Evolutionary conservation across 2,888 invertebrate species (phyloP), one percentile per base, ranked within the genome.

Genomic region (Copidosoma aretas): DNA sequence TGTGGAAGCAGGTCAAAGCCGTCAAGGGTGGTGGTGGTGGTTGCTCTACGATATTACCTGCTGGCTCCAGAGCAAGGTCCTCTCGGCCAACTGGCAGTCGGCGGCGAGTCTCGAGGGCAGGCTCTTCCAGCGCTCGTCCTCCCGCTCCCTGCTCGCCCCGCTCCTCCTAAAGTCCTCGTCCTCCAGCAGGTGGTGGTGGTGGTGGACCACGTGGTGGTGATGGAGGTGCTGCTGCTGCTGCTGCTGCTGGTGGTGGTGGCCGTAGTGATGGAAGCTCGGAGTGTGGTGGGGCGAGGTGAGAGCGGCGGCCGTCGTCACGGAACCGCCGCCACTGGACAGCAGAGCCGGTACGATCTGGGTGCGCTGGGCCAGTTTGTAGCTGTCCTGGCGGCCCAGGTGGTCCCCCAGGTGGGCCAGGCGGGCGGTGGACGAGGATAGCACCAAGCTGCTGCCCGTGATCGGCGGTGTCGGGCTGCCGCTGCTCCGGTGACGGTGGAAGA

Each of bases 291-390:
- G 59, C 12, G 56, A 59, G 24, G 32, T n/a, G 41, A 10, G 95
- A 90, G 63, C 94, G 85, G 76, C 94, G 92, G 78, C 95, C 94
- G 58, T 94, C 12, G 43, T 2, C 85, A 41, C 92, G 90, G 61
- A 91, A 78, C 10, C 41, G 14, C 77, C 56, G 77, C 76, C 24
- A 75, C 79, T 22, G 71, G 91, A 32, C 8, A 32, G 8, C 32
- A 32, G 84, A 10, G 91, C 92, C 10, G 93, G 92, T 75, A 93
- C 84, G 60, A 93, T 92, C 77, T 91, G 93, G 77, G 91, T 92
- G 80, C 93, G 92, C 80, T 94, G 94, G 43, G 93, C 93, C 76
- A 94, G 89, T 85, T 94, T 94, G 83, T 94, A 95, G 77, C 94
- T 93, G 75, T 93, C 92, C 80, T 95, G 94, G 10, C 94, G 86